phyloP scores from a whole-genome alignment of 2,113 vertebrate species.

The Camelus dromedarius region DNA sequence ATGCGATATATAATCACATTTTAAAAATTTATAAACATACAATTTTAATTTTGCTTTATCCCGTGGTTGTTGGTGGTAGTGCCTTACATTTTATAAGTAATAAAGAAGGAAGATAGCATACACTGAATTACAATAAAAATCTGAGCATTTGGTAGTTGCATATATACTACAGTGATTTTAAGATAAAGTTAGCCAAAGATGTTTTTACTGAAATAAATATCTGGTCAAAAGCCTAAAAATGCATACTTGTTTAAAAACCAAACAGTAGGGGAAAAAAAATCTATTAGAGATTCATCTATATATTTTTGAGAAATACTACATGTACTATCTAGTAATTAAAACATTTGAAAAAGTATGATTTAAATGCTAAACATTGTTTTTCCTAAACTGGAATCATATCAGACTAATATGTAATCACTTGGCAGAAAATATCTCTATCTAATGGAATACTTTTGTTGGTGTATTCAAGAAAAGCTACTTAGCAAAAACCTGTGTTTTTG shows the following conservation, averaged over 20 bases:
- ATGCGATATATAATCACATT: not conserved
- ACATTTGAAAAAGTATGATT: slow-evolving; percentile 29
- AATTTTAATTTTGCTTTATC: slow-evolving; percentile 32
- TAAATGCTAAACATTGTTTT: slow-evolving; percentile 13
- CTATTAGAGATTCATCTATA: not conserved
- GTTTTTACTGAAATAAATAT: slow-evolving; percentile 25
- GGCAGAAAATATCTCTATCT: slow-evolving; percentile 2
- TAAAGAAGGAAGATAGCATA: not conserved
- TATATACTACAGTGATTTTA: slow-evolving; percentile 34
- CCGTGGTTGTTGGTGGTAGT: not conserved
- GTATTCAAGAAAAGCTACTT: not conserved
- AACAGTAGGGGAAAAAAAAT: slow-evolving; percentile 5
- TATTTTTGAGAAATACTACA: not conserved
- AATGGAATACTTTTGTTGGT: not conserved
- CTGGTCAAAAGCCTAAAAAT: slow-evolving; percentile 27
- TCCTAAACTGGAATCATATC: slow-evolving; percentile 36
- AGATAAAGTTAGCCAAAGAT: slow-evolving; percentile 22
- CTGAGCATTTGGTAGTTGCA: not conserved
- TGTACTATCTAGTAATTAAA: slow-evolving; percentile 4
- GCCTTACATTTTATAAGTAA: slow-evolving; percentile 35
- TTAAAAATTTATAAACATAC: slow-evolving; percentile 4
- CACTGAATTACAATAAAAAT: slow-evolving; percentile 38
- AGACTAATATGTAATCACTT: not conserved
- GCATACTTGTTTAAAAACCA: not conserved
- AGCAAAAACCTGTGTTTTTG: not conserved